These are phyloP conservation scores for Pimephales promelas DNA, from an alignment of 2,113 vertebrate species.

Conservation along the genomic window DNA sequence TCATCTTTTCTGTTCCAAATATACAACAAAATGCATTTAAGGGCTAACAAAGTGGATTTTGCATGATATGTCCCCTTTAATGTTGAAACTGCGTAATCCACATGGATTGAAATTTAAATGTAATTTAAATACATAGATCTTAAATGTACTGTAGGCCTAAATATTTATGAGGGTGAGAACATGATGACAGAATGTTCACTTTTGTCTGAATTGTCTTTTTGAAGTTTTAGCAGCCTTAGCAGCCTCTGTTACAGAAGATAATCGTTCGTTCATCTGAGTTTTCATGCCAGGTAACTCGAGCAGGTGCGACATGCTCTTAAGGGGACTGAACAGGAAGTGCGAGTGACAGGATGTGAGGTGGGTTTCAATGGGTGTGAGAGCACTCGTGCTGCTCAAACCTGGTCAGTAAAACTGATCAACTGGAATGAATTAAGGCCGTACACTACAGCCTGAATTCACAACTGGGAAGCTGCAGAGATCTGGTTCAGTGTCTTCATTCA, in stretches of 20 bases:
- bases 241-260: constrained; percentile 49
- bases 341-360: constrained; percentile 22
- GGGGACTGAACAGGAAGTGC: constrained; percentile 43
- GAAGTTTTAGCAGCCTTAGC: neutral
- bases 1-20: too few relatives aligned
- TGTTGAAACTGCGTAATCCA: too few relatives aligned
- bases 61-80: too few relatives aligned
- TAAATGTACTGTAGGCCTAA: neutral
- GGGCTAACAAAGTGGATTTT: too few relatives aligned
- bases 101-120: neutral
- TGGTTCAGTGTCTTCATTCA: neutral
- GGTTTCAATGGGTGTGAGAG: constrained; percentile 17
- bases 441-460: constrained; percentile 34
- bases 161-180: neutral
- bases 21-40: too few relatives aligned
- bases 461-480: neutral
- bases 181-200: neutral
- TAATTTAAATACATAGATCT: neutral
- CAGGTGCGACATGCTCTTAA: constrained; percentile 71
- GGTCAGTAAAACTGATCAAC: neutral
- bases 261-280: constrained; percentile 53
- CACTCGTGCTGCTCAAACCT: constrained; percentile 2
- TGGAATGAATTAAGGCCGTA: neutral
- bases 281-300: constrained; percentile 48
- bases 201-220: neutral